Percentiles rank a stretch among this genome's conserved stretches.
Evolutionary conservation across 1,140 invertebrate genomes (phyloP).

Genomic region (Euborellia annulipes): DNA sequence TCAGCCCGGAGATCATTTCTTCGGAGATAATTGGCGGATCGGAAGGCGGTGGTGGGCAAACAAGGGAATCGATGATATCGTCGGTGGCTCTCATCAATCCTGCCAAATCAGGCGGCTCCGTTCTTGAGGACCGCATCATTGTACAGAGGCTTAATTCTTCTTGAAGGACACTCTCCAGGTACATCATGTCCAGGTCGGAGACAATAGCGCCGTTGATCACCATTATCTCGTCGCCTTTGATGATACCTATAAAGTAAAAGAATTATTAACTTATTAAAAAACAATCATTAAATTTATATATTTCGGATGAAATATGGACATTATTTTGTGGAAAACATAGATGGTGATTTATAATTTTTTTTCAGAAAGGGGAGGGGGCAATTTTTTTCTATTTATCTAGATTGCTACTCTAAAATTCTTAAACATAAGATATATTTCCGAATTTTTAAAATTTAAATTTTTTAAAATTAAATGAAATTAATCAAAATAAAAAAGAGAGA

Average conservation of each 20-base stretch:
- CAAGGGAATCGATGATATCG: conserved; percentile 87
- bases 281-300: no score
- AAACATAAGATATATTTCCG: no score
- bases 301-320: no score
- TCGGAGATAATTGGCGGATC: conserved; percentile 84
- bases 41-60: conserved; percentile 87
- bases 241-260: conserved; percentile 63
- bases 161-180: conserved; percentile 86
- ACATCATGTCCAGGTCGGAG: conserved; percentile 98
- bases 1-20: conserved; percentile 88
- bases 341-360: no score
- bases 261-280: no score
- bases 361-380: no score
- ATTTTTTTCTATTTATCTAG: no score
- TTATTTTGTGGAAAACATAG: no score
- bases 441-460: no score
- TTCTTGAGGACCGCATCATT: conserved; percentile 93
- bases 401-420: no score
- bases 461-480: no score
- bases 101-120: conserved; percentile 76
- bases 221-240: conserved; percentile 95
- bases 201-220: conserved; percentile 97
- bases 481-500: no score
- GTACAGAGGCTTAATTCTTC: conserved; percentile 90
- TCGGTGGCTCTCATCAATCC: conserved; percentile 71